Percentiles rank a stretch among this genome's conserved stretches.
Conservation (phyloP, 2,888 invertebrate species). For the Ditula angustiorana region DNA sequence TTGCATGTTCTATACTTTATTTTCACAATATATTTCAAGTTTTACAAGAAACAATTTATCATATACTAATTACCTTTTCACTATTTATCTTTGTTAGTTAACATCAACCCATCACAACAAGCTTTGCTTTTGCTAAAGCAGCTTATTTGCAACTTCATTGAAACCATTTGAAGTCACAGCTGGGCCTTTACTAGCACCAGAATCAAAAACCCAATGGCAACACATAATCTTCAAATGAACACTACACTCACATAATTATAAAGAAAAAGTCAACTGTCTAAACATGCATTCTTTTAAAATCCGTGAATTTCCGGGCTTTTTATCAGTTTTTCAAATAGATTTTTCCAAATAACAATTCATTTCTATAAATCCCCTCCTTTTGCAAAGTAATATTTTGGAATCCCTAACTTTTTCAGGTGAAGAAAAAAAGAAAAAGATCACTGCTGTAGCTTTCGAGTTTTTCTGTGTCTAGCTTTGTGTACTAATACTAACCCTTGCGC, state of each 20-base stretch:
- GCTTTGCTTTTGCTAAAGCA: constrained; percentile 79
- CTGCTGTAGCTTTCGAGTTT: constrained; percentile 70
- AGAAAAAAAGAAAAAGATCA: constrained; percentile 54
- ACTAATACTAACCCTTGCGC: constrained; percentile 68
- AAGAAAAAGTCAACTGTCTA: constrained; percentile 10
- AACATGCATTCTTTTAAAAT: constrained; percentile 46
- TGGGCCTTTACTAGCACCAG: constrained; percentile 45
- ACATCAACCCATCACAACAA: constrained; percentile 46
- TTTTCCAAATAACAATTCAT: constrained; percentile 31
- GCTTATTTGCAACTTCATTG: constrained; percentile 66
- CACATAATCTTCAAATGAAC: constrained; percentile 49
- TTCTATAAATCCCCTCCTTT: constrained; percentile 13
- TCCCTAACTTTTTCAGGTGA: constrained; percentile 76
- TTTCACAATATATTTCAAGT: not conserved
- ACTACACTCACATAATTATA: constrained; percentile 49
- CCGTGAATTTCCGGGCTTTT: constrained; percentile 68
- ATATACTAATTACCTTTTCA: constrained; percentile 1
- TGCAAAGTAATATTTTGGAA: constrained; percentile 51
- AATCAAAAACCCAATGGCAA: constrained; percentile 45
- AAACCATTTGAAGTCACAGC: constrained; percentile 48
- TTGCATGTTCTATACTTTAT: constrained; percentile 6
- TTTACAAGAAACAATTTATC: constrained; percentile 38
- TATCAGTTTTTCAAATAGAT: constrained; percentile 45
- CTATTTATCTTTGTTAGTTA: not conserved
- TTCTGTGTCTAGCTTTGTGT: constrained; percentile 80